phyloP scores from a whole-genome alignment of 1,140 invertebrate species.

The Calosoma granatense region DNA sequence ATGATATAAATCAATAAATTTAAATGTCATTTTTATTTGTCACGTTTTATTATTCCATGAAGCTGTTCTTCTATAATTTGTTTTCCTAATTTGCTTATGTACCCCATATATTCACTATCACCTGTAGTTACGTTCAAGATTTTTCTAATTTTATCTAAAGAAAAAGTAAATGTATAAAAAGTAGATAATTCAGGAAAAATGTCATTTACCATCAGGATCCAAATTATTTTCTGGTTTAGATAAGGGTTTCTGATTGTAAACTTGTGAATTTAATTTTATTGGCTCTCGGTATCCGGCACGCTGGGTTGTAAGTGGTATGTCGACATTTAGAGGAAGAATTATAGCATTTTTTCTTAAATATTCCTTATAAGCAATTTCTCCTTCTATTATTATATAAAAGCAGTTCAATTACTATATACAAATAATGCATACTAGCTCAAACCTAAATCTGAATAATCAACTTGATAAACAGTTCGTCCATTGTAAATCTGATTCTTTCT shows the following conservation, averaged over 20 bases:
- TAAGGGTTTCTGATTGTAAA: conserved; percentile 13
- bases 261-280: conserved; percentile 12
- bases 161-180: conserved; percentile 9
- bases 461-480: conserved; percentile 21
- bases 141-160: conserved; percentile 21
- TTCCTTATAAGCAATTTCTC: not conserved
- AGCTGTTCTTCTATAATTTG: conserved; percentile 20
- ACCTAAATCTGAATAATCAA: conserved; percentile 23
- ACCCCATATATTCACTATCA: conserved; percentile 19
- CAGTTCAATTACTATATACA: not conserved
- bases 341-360: conserved; percentile 11
- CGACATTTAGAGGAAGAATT: conserved; percentile 17
- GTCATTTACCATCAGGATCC: conserved; percentile 16
- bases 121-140: conserved; percentile 21
- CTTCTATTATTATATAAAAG: not conserved
- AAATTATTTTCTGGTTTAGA: conserved; percentile 17
- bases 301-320: conserved; percentile 21
- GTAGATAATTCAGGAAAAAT: not conserved
- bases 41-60: conserved; percentile 14
- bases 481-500: conserved; percentile 15
- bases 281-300: conserved; percentile 18
- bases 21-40: not conserved
- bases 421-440: not conserved
- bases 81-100: conserved; percentile 18
- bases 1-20: not conserved